Evolutionary conservation across 2,888 invertebrate species (phyloP).

Genomic region (Adelphocoris suturalis): DNA sequence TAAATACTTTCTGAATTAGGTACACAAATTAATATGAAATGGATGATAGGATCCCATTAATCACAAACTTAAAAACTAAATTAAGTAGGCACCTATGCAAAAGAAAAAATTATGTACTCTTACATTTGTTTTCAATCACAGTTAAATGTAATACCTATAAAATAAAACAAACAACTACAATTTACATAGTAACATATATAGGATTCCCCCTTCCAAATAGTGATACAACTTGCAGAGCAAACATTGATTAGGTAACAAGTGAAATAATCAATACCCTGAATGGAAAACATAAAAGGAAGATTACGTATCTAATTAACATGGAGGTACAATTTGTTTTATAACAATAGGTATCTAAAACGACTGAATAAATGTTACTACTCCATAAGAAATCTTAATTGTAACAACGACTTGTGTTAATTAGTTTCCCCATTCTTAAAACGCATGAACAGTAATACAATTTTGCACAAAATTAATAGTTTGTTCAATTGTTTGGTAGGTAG

Average conservation of each 20-base stretch:
- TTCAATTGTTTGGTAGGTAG: too few species aligned
- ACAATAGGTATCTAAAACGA: slow-evolving; percentile 8
- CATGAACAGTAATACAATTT: too few species aligned
- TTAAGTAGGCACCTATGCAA: not conserved
- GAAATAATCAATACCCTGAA: slow-evolving; percentile 7
- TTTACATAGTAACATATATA: not conserved
- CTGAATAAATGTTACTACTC: slow-evolving; percentile 22
- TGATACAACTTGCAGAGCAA: slow-evolving; percentile 26
- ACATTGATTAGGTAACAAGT: slow-evolving; percentile 35
- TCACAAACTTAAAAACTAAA: not conserved
- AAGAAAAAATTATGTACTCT: not conserved
- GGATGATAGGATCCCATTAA: not conserved
- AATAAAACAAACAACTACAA: slow-evolving; percentile 5
- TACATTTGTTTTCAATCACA: slow-evolving; percentile 18
- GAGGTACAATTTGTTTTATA: slow-evolving; percentile 7
- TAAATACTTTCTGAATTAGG: not conserved
- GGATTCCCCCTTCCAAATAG: slow-evolving; percentile 6
- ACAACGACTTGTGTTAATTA: not conserved
- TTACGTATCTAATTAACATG: slow-evolving; percentile 19
- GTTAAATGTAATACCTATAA: not conserved
- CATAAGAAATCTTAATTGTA: not conserved
- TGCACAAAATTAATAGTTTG: too few species aligned
- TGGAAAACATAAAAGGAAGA: slow-evolving; percentile 34
- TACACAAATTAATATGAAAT: not conserved
- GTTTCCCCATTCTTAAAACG: too few species aligned